Base-by-base conservation (phyloP, 1,140 invertebrate species). In the Leptopilina clavipes region DNA sequence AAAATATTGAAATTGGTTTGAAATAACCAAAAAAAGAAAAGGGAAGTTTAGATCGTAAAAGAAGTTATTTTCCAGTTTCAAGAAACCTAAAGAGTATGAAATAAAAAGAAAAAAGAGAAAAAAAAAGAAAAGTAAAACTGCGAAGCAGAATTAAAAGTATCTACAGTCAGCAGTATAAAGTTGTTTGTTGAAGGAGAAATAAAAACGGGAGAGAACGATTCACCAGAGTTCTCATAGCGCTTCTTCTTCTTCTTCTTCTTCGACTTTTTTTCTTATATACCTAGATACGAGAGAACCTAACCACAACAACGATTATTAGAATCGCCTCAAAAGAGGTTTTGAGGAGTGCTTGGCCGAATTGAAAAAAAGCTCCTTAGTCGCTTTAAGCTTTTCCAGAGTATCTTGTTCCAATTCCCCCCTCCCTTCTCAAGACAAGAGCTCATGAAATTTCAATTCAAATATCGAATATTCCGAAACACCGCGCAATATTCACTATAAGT, bases 231-330 rank as follows among this genome's bases (percentile, higher is more conserved):
- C 18, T 19, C 19, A 56, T 56, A 22, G 54, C 54, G 19, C 54
- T 56, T 18, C 22, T 65, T 18, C 22, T 65, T n/a, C n/a, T n/a
- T n/a, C n/a, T n/a, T n/a, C n/a, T n/a, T n/a, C n/a, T n/a, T n/a
- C n/a, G n/a, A n/a, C n/a, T n/a, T n/a, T n/a, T n/a, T n/a, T n/a
- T n/a, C n/a, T n/a, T n/a, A n/a, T n/a, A n/a, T 65, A 65, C 19
- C 22, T 12, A n/a, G n/a, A n/a, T 65, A 25, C 19, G 10, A 31
- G 56, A 5, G 9, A 65, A 65, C 19, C 56, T 65, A 65, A n/a
- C 56, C 56, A 11, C 9, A 65, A 65, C 56, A 14, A 31, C 56
- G 22, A 65, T 65, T 65, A 65, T 31, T 19, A 65, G 56, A 25
- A 65, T 65, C 56, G 22, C 12, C 19, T 65, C 12, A 31, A 17